A percentile compares a stretch with the other conserved stretches of the same genome.
These are phyloP conservation scores for Labeo calbasu DNA, from an alignment of 2,797 vertebrate genomes.

Conservation along the genomic window DNA sequence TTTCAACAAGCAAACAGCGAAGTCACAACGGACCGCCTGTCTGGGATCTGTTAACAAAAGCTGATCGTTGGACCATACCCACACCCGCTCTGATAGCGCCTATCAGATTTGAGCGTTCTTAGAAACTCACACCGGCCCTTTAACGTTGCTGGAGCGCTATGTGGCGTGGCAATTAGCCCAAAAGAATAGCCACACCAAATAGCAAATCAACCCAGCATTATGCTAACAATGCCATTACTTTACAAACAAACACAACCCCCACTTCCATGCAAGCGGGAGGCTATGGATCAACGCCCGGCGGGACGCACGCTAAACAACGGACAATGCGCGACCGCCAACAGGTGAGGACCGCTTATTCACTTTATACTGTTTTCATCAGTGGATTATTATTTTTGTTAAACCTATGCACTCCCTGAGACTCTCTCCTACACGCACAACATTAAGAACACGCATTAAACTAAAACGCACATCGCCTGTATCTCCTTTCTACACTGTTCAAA, in stretches of 20 bases:
- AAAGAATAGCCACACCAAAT: conserved; percentile 56
- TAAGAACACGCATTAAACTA: conserved; percentile 20
- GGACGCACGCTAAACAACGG: conserved; percentile 56
- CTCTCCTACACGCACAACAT: conserved; percentile 28
- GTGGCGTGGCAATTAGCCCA: conserved; percentile 61
- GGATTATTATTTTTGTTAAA: conserved; percentile 59
- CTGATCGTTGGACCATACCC: conserved; percentile 40
- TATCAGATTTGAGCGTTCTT: conserved; percentile 46
- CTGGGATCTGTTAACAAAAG: conserved; percentile 47
- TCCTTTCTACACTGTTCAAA: conserved; percentile 56
- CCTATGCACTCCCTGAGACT: conserved; percentile 43
- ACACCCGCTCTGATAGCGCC: conserved; percentile 34
- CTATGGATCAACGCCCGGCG: conserved; percentile 60
- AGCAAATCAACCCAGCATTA: conserved; percentile 61
- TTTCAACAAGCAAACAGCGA: conserved; percentile 29
- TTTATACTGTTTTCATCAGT: conserved; percentile 58
- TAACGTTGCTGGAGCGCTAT: conserved; percentile 45
- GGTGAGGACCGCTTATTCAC: conserved; percentile 54
- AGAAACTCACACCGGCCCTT: conserved; percentile 26
- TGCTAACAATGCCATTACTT: conserved; percentile 64
- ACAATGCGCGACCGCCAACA: conserved; percentile 48
- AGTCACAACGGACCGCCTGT: conserved; percentile 30
- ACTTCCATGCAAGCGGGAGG: conserved; percentile 53
- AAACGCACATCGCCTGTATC: conserved; percentile 11
- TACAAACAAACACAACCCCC: conserved; percentile 58